Percentiles rank a stretch among this genome's conserved stretches.
These are phyloP conservation scores for Okamejei kenojei DNA, from an alignment of 2,797 vertebrate genomes.

Conservation along the genomic window DNA sequence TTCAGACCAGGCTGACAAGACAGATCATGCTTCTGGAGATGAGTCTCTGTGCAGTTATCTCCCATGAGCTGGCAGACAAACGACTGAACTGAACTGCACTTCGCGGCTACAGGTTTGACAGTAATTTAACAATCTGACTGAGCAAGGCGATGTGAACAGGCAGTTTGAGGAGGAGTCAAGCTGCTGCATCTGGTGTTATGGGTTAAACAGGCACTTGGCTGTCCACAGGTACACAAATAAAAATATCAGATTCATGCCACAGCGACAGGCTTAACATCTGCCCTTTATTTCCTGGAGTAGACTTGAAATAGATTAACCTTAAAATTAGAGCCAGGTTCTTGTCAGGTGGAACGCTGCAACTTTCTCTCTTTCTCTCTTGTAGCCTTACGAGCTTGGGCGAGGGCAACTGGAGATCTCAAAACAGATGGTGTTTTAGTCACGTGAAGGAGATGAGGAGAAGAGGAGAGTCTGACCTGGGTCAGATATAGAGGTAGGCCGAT, in stretches of 20 bases:
- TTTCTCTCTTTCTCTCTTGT: background rate
- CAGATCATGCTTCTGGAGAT: background rate
- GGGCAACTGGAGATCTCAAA: background rate
- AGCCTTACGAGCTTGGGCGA: no score
- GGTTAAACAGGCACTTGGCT: background rate
- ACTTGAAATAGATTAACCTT: background rate
- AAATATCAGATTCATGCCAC: background rate
- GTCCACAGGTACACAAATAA: background rate
- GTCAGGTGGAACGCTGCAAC: background rate
- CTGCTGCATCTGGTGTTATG: no score
- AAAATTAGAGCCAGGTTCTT: background rate
- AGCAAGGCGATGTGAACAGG: background rate
- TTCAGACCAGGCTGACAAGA: no score
- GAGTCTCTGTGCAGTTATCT: background rate
- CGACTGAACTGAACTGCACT: no score
- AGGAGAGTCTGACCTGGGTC: background rate
- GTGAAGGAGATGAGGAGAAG: background rate
- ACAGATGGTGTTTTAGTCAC: background rate
- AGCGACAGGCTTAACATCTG: background rate
- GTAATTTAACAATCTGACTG: slow-evolving; percentile 10
- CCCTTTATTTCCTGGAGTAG: background rate
- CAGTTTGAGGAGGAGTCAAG: background rate
- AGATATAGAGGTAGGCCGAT: background rate
- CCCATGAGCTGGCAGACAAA: background rate
- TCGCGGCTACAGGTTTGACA: background rate